Conservation (phyloP, 2,888 invertebrate genomes). For the Molorchus minor region DNA sequence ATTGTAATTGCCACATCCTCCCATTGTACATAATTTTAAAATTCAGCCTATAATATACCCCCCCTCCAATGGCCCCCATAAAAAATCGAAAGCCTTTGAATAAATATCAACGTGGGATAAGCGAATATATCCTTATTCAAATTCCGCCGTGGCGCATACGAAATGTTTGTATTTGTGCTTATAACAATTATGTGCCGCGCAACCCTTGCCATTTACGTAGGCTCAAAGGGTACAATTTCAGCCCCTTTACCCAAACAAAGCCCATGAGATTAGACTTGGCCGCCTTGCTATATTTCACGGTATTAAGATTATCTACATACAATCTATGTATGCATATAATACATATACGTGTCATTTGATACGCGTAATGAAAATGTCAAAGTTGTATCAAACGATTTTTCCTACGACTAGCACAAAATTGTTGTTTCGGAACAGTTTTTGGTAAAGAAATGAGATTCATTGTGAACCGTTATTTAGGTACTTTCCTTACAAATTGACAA, state of each 20-base stretch:
- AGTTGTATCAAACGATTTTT: no score
- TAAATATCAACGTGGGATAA: slow-evolving; percentile 24
- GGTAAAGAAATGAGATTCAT: no score
- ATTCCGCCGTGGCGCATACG: slow-evolving; percentile 37
- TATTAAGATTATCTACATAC: slow-evolving; percentile 47
- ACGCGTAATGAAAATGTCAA: slow-evolving; percentile 15
- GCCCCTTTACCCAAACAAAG: slow-evolving; percentile 43
- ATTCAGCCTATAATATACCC: no score
- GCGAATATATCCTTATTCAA: slow-evolving; percentile 40
- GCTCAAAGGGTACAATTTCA: slow-evolving; percentile 40
- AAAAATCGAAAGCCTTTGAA: slow-evolving; percentile 24
- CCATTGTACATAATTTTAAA: no score
- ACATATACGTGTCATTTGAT: slow-evolving; percentile 32
- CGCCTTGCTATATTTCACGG: slow-evolving; percentile 49
- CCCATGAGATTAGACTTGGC: slow-evolving; percentile 42
- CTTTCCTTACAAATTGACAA: no score
- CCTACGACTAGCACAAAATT: no score
- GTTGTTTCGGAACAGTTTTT: no score
- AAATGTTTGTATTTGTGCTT: slow-evolving; percentile 45
- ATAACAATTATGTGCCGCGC: slow-evolving; percentile 42
- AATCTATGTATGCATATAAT: no score
- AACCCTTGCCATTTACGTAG: slow-evolving; percentile 39
- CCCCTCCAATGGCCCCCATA: no score
- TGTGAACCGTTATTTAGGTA: no score
- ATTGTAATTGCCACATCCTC: no score